Evolutionary conservation across 1,140 invertebrate species (phyloP), one percentile per base, ranked within the genome.

Genomic region (Bactericera cockerelli): DNA sequence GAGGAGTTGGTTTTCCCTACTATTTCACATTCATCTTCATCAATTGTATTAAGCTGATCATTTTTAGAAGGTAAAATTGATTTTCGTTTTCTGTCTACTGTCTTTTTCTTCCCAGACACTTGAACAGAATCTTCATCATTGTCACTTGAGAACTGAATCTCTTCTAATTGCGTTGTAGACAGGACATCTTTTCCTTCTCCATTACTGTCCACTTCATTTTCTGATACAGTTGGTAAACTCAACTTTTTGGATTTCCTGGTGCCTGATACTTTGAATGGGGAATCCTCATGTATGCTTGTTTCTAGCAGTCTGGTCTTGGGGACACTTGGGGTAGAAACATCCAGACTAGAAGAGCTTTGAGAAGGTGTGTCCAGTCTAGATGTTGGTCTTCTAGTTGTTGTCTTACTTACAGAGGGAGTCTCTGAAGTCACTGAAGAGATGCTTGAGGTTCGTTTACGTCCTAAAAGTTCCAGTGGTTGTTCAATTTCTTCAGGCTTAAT

Each of bases 21-120:
- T 49, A 49, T 22, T 49, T 49, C 42, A 49, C 19, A 6, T 4
- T 49, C 42, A 22, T 49, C 42, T 49, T 49, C 42, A 19, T n/a
- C n/a, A 8, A 49, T 49, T 49, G 42, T 49, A 49, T 19, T 49
- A n/a, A 49, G 42, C 8, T 49, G 42, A 49, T 49, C 42, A 49
- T 22, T 49, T 22, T 49, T 49, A 49, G 42, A 8, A 10, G 42
- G 42, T 8, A 49, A 22, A 6, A 49, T 49, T 6, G 42, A 49
- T 49, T 49, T 49, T 49, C 42, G 6, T 49, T n/a, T 49, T 6
- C 19, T 49, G n/a, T 49, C 42, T 10, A 19, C 22, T 16, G 33
- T 36, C 22, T 49, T 49, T 19, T 19, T 49, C 22, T 49, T 49
- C 4, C 28, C 28, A 31, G 4, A 6, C 4, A 13, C 4, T 6